Conservation (phyloP, 2,888 invertebrate species). For the Cantharis rufa region DNA sequence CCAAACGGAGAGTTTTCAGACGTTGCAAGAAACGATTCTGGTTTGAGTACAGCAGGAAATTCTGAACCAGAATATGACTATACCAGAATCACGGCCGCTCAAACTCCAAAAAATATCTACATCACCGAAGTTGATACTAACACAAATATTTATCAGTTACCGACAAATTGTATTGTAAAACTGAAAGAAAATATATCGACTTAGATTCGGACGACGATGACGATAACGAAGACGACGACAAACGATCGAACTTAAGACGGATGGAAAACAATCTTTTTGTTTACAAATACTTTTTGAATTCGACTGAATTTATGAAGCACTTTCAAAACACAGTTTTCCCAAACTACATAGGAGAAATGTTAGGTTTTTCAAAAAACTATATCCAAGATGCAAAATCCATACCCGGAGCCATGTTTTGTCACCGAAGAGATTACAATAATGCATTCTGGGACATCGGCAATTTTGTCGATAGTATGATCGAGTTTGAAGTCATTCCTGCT, state of each 20-base stretch:
- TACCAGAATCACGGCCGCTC: constrained; percentile 63
- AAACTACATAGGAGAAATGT: constrained; percentile 60
- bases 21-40: constrained; percentile 6
- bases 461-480: constrained; percentile 51
- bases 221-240: constrained; percentile 20
- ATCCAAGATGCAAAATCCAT: constrained; percentile 64
- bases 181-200: constrained; percentile 52
- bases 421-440: constrained; percentile 49
- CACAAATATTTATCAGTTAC: constrained; percentile 57
- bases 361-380: constrained; percentile 63
- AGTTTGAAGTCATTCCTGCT: constrained; percentile 74
- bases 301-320: constrained; percentile 69
- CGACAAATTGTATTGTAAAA: constrained; percentile 59
- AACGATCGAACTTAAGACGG: no score
- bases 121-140: constrained; percentile 54
- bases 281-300: constrained; percentile 62
- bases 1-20: not conserved
- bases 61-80: constrained; percentile 62
- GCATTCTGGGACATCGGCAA: constrained; percentile 20
- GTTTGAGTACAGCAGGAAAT: constrained; percentile 12
- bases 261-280: constrained; percentile 21
- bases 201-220: constrained; percentile 51
- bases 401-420: constrained; percentile 70
- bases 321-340: constrained; percentile 68
- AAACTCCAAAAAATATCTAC: constrained; percentile 63